A percentile compares a stretch with the other conserved stretches of the same genome.
Conservation (phyloP, 2,113 vertebrate species). For the Myrmecobius fasciatus region DNA sequence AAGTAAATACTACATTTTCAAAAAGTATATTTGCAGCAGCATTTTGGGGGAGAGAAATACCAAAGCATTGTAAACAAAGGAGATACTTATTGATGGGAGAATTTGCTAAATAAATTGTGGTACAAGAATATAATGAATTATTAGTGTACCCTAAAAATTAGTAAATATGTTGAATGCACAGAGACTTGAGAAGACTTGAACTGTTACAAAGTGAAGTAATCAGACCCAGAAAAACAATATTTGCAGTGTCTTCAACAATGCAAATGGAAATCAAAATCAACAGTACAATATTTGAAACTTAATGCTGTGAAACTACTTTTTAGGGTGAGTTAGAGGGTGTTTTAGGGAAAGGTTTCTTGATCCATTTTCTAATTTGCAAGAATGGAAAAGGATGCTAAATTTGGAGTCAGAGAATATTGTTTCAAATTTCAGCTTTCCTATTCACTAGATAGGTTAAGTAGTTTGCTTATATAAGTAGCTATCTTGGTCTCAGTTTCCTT, state of each 20-base stretch:
- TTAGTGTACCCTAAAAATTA: neutral
- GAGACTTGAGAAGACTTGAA: neutral
- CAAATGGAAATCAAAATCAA: neutral
- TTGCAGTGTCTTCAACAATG: neutral
- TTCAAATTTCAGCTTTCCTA: neutral
- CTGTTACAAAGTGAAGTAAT: neutral
- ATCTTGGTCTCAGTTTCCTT: neutral
- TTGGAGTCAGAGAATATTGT: neutral
- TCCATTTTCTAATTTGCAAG: neutral
- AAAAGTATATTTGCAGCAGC: neutral
- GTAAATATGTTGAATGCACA: neutral
- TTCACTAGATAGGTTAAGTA: slow-evolving; percentile 12
- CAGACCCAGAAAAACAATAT: neutral
- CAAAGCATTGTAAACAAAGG: neutral
- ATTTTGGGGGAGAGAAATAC: neutral
- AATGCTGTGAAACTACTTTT: neutral
- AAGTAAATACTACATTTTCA: neutral
- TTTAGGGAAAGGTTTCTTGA: neutral
- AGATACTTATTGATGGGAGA: neutral
- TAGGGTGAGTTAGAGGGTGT: neutral
- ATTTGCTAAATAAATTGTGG: neutral
- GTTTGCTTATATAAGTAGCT: no score
- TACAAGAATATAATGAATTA: neutral
- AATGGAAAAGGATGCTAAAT: neutral
- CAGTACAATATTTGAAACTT: neutral